phyloP scores from a whole-genome alignment of 2,797 vertebrate species.

The Myotis planiceps region DNA sequence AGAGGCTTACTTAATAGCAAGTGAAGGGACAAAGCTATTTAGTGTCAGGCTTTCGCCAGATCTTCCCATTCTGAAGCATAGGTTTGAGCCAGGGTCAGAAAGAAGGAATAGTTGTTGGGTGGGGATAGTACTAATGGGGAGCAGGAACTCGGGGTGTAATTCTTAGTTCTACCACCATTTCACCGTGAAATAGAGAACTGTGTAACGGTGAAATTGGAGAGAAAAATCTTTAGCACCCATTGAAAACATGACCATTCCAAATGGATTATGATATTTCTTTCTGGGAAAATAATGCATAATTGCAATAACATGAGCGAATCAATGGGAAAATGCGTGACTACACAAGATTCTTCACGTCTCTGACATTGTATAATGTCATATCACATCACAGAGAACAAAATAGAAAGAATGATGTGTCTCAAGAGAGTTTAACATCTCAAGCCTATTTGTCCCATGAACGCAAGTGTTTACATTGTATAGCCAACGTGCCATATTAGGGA shows the following conservation, averaged over 20 bases:
- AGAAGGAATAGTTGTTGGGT: background rate
- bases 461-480: slow-evolving; percentile 57
- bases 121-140: too few relatives aligned
- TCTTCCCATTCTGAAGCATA: slow-evolving; percentile 19
- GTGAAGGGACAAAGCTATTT: background rate
- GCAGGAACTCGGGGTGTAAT: background rate
- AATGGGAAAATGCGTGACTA: slow-evolving; percentile 58
- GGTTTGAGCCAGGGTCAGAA: slow-evolving; percentile 14
- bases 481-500: slow-evolving; percentile 68
- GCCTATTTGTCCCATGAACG: slow-evolving; percentile 53
- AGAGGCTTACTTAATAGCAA: slow-evolving; percentile 5
- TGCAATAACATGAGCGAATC: slow-evolving; percentile 49
- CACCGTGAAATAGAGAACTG: background rate
- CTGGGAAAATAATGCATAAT: slow-evolving; percentile 69
- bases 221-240: slow-evolving; percentile 44
- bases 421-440: slow-evolving; percentile 47
- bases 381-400: slow-evolving; percentile 69
- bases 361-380: slow-evolving; percentile 25
- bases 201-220: slow-evolving; percentile 31
- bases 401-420: slow-evolving; percentile 73
- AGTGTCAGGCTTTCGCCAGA: background rate
- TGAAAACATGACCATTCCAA: slow-evolving; percentile 41
- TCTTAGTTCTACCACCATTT: background rate
- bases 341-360: background rate
- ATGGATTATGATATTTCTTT: slow-evolving; percentile 40